Base-by-base conservation (phyloP, 1,140 invertebrate genomes). In the Calliopsis andreniformis region DNA sequence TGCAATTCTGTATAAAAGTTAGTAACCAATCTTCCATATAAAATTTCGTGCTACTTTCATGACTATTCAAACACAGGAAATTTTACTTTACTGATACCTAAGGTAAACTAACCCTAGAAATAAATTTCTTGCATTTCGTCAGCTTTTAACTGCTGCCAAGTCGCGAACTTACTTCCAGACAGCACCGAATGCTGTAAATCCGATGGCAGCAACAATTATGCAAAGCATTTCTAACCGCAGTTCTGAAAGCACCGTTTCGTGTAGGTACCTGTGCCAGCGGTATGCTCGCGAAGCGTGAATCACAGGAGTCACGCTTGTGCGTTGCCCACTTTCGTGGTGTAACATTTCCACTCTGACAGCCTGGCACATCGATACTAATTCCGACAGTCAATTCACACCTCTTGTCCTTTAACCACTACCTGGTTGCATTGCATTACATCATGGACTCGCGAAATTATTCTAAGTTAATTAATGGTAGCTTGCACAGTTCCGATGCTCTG, bases 1-100 rank as follows among this genome's bases (percentile, higher is more conserved):
- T 53, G 76, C 69, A 68, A 82, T 69, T 75, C 64, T 78, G 69
- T n/a, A n/a, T n/a, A n/a, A n/a, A n/a, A n/a, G n/a, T n/a, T n/a
- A n/a, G n/a, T n/a, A n/a, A n/a, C n/a, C n/a, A n/a, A n/a, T n/a
- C n/a, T n/a, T n/a, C n/a, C n/a, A n/a, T n/a, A n/a, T n/a, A n/a
- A n/a, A n/a, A n/a, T n/a, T n/a, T n/a, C n/a, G n/a, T n/a, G n/a
- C n/a, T n/a, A n/a, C n/a, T n/a, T n/a, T n/a, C n/a, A n/a, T n/a
- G n/a, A n/a, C n/a, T n/a, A n/a, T n/a, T n/a, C n/a, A n/a, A n/a
- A n/a, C n/a, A n/a, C n/a, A n/a, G n/a, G n/a, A n/a, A n/a, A n/a
- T n/a, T n/a, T n/a, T n/a, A n/a, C n/a, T n/a, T n/a, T n/a, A n/a
- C n/a, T n/a, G n/a, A n/a, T n/a, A n/a, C n/a, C n/a, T n/a, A n/a